Percentiles rank a stretch among this genome's conserved stretches.
These are phyloP conservation scores for Vulpes lagopus DNA, from an alignment of 2,113 vertebrate species.

Conservation along the genomic window DNA sequence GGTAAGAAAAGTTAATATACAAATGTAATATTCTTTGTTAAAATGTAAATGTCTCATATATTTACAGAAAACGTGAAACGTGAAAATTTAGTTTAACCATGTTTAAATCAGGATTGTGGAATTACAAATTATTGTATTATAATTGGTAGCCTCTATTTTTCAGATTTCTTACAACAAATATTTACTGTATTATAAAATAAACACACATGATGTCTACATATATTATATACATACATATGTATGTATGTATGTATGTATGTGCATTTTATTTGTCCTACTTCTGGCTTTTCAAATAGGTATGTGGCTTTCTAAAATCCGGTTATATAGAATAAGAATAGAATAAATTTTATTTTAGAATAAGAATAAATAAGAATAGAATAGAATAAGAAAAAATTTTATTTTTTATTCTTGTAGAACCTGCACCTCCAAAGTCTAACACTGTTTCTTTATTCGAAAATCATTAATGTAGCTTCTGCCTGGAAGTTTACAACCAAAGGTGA, in stretches of 20 bases:
- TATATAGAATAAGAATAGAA: no score
- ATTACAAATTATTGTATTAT: background rate
- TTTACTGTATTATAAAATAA: constrained; percentile 5
- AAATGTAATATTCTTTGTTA: background rate
- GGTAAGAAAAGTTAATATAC: background rate
- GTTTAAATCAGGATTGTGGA: background rate
- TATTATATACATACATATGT: background rate
- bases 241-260: background rate
- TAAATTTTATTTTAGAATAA: no score
- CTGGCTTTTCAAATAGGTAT: background rate
- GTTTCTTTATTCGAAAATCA: background rate
- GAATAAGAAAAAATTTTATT: background rate
- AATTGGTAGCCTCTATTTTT: background rate
- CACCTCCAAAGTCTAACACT: background rate
- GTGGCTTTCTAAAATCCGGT: background rate
- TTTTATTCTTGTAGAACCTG: background rate
- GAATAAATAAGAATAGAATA: no score
- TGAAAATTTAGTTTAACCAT: background rate
- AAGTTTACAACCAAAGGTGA: background rate
- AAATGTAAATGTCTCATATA: background rate
- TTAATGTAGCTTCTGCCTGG: background rate
- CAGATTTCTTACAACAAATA: background rate
- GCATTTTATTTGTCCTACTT: background rate
- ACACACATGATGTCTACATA: background rate
- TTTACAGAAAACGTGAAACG: background rate